These are phyloP conservation scores for Heliothis subflexa DNA, from an alignment of 1,140 invertebrate genomes.

Conservation along the genomic window DNA sequence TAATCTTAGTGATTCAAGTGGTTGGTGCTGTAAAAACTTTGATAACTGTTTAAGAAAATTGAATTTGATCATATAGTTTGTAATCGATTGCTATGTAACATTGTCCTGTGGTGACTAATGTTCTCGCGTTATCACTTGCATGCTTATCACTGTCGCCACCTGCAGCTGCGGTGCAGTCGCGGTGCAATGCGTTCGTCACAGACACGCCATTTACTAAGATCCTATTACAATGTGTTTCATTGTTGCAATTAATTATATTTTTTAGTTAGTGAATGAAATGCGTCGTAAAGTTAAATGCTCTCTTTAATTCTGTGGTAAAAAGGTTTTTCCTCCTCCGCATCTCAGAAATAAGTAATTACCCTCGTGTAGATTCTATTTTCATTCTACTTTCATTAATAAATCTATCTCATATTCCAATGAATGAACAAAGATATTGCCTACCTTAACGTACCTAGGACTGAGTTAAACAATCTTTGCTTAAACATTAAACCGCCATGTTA, in stretches of 20 bases:
- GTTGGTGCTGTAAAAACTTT: no score
- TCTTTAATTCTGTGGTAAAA: no score
- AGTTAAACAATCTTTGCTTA: neutral
- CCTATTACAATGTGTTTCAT: neutral
- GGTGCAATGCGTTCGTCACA: conserved; percentile 5
- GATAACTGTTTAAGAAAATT: no score
- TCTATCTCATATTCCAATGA: no score
- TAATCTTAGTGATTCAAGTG: no score
- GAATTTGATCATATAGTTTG: no score
- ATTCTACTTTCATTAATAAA: no score
- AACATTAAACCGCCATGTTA: neutral
- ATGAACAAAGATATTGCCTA: neutral
- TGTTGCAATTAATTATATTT: neutral
- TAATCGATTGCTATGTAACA: no score
- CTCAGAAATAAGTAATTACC: no score
- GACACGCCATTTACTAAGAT: neutral
- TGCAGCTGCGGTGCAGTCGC: conserved; percentile 1
- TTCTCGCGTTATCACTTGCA: neutral
- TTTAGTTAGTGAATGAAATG: neutral
- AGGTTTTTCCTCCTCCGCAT: no score
- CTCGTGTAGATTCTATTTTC: no score
- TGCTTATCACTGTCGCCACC: neutral
- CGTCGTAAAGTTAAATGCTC: neutral
- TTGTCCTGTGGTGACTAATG: neutral
- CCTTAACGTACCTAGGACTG: neutral